Percentiles rank a stretch among this genome's conserved stretches.
phyloP scores from a whole-genome alignment of 2,113 vertebrate genomes.

The Xiphophorus hellerii region DNA sequence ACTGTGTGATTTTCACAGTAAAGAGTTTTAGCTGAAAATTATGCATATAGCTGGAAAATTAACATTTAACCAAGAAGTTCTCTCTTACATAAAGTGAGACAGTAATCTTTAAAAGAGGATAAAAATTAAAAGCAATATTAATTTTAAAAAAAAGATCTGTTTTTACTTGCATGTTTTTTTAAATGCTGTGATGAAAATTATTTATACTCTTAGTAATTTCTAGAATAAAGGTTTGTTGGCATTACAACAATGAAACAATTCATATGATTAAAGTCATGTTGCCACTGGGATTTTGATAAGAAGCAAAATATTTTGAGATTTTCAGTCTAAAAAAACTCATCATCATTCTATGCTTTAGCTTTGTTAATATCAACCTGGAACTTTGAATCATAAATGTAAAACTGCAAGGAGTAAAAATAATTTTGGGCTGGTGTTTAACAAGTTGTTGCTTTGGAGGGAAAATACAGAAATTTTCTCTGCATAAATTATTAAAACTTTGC shows the following conservation, averaged over 20 bases:
- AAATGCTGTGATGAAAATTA: neutral
- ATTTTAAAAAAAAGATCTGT: neutral
- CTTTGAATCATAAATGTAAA: neutral
- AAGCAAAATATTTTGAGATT: too few species aligned
- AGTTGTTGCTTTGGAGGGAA: neutral
- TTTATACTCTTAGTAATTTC: neutral
- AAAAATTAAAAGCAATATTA: neutral
- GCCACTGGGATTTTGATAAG: neutral
- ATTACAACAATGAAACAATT: neutral
- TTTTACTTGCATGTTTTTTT: neutral
- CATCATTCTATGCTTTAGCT: neutral
- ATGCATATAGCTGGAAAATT: too few species aligned
- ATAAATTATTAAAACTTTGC: neutral
- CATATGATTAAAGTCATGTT: neutral
- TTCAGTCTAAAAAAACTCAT: neutral
- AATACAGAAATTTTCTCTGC: neutral
- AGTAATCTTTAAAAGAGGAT: too few species aligned
- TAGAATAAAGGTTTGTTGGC: neutral
- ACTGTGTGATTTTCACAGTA: conserved; percentile 82
- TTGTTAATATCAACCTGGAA: neutral
- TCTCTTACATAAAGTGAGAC: conserved; percentile 36
- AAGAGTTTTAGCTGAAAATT: neutral
- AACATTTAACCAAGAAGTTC: too few species aligned
- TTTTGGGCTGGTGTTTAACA: neutral
- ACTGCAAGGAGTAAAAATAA: neutral